Evolutionary conservation across 2,113 vertebrate species (phyloP), one percentile per base, ranked within the genome.

Genomic region (Marmota flaviventris): DNA sequence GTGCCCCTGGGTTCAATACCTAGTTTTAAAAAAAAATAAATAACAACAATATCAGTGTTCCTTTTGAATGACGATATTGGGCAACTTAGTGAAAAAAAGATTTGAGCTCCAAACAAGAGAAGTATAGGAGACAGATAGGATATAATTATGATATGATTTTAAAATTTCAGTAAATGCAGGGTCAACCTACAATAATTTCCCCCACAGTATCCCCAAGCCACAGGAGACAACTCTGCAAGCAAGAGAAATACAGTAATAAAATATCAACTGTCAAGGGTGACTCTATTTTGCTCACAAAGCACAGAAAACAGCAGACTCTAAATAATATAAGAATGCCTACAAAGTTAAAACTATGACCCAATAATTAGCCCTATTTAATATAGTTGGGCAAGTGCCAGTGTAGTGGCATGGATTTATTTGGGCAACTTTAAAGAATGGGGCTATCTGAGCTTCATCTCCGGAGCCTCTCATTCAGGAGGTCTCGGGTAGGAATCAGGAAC

Each of bases 81-180:
- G 45, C 18, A 61, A 79, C 89, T 79, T 63, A 65, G 22, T 39
- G 53, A 22, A 92, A 8, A 73, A 91, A 25, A 78, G 37, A 79
- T 85, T 85, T 90, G 96, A 17, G 14, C 70, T 84, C 63, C 89
- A 91, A 88, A 92, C 93, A 91, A 86, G 13, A 73, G 87, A 97
- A 77, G 20, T 93, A 1, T 63, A 72, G 65, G 73, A 94, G 45
- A 75, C 93, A 93, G 84, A 96, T 27, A 94, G 58, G 85, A 95
- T 96, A 86, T 89, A 96, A 96, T 97, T 96, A 88, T 69, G 72
- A 34, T 17, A 76, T 77, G 58, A 63, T 83, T 97, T 96, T 96
- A 69, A 96, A 97, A 93, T 89, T 96, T 75, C 77, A 65, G 37
- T 92, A 95, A 94, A 67, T 89, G 75, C 63, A 94, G 25, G 39